Evolutionary conservation across 2,113 vertebrate species (phyloP).

Genomic region (Condylura cristata): DNA sequence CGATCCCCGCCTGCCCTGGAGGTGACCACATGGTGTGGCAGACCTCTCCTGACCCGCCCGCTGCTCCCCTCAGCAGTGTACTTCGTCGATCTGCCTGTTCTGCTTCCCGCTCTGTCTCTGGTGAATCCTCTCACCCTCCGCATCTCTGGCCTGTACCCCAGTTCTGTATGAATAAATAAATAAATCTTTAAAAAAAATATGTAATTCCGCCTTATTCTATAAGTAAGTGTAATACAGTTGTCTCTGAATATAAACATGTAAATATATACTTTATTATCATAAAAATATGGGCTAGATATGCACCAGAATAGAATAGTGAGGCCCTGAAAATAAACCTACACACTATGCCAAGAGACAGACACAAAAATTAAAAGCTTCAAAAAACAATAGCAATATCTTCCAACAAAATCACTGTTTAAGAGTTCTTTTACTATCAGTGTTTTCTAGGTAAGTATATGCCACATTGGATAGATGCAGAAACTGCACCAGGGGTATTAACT

Average conservation of each 20-base stretch:
- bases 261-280: background rate
- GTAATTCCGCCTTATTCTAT: background rate
- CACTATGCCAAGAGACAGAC: background rate
- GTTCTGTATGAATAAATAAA: too few relatives aligned
- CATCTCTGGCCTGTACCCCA: too few relatives aligned
- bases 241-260: background rate
- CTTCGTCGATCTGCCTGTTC: too few relatives aligned
- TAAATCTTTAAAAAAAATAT: too few relatives aligned
- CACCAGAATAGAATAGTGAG: background rate
- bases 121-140: too few relatives aligned
- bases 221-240: background rate
- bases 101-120: too few relatives aligned
- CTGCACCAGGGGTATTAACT: background rate
- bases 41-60: too few relatives aligned
- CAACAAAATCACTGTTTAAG: slow-evolving; percentile 12
- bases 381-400: background rate
- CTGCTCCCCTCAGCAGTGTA: too few relatives aligned
- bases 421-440: background rate
- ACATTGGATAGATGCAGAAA: background rate
- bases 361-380: slow-evolving; percentile 2
- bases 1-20: too few relatives aligned
- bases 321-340: background rate
- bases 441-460: background rate
- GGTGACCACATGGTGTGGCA: too few relatives aligned
- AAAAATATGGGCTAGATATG: background rate